Base-by-base conservation (phyloP, 2,797 vertebrate species). In the Numenius phaeopus region DNA sequence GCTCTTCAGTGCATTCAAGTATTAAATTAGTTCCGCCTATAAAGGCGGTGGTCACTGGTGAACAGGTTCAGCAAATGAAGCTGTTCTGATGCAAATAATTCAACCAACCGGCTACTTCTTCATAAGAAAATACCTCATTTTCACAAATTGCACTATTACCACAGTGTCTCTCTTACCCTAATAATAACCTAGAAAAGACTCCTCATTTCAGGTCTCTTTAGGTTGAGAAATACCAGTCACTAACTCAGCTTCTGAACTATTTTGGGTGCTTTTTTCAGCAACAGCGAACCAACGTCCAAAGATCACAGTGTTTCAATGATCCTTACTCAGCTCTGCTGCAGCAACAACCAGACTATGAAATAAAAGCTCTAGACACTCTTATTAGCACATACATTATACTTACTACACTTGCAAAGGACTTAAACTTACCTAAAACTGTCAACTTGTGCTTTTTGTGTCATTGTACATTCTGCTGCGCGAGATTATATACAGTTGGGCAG, bases 391-490 rank as follows among this genome's bases (percentile, higher is more conserved):
- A 49, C 29, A 90, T 91, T 64, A 75, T 65, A 81, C 58, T 79
- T 83, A 46, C 12, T 54, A 34, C 44, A 77, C 82, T 81, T 83
- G 75, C 61, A 71, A 82, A 89, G 71, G n/a, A 78, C 83, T 94
- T 69, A 61, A 67, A 83, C 73, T 72, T 81, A 44, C n/a, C 86
- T 79, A 62, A 93, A 95, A 90, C 65, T 93, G 89, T 90, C 89
- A 85, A 34, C 72, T 89, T 23, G 11, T 87, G 78, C 65, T 62
- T 79, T 96, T 78, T 77, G 52, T 91, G 95, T 76, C 24, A 6
- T 65, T 61, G 79, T 72, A n/a, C 50, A 91, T 92, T 94, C 95
- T 96, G 95, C 94, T 91, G 75, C 4, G 16, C 27, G 82, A 90
- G 75, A 47, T 83, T 80, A 34, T 37, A 27, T 21, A 50, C 44